Conservation (phyloP, 2,888 invertebrate genomes). For the Odontomyia ornata region DNA sequence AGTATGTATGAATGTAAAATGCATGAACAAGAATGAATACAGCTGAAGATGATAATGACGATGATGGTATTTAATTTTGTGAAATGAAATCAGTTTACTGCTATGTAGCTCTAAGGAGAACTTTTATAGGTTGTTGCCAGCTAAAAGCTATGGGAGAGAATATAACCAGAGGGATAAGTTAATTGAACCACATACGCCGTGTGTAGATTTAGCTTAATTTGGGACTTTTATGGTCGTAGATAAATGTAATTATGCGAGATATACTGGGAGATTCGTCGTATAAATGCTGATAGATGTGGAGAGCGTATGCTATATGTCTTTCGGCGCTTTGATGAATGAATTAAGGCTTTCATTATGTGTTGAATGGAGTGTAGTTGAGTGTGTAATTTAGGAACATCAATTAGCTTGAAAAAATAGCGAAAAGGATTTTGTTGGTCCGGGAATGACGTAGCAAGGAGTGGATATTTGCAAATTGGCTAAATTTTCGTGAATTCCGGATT, state of each 20-base stretch:
- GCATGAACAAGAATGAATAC: constrained; percentile 12
- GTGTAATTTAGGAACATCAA: neutral
- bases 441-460: too few relatives aligned
- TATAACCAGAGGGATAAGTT: neutral
- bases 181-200: constrained; percentile 33
- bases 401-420: neutral
- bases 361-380: neutral
- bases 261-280: constrained; percentile 6
- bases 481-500: too few relatives aligned
- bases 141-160: constrained; percentile 11
- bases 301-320: neutral
- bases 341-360: neutral
- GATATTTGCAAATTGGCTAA: too few relatives aligned
- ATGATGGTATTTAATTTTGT: constrained; percentile 47
- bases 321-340: constrained; percentile 2
- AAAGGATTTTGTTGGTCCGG: too few relatives aligned
- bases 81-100: constrained; percentile 41
- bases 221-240: constrained; percentile 28
- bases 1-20: neutral
- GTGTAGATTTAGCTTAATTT: constrained; percentile 37
- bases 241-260: constrained; percentile 15
- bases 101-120: neutral
- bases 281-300: neutral
- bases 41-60: constrained; percentile 36
- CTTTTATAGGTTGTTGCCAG: constrained; percentile 22